Evolutionary conservation across 2,797 vertebrate genomes (phyloP).

Genomic region (Acanthurus lineatus): DNA sequence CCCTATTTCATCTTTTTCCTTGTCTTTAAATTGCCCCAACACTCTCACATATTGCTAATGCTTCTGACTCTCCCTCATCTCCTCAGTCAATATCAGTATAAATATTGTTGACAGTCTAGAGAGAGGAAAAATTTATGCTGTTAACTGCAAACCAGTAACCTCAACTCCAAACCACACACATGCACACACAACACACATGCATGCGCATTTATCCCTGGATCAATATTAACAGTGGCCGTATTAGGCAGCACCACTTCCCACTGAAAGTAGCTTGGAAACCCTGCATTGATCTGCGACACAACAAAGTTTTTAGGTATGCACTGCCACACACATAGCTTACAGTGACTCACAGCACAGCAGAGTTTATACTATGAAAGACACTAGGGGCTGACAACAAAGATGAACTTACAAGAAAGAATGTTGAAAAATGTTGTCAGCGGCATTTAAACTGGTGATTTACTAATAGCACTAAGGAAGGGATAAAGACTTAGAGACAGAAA

Average conservation of each 20-base stretch:
- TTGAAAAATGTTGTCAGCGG: not conserved
- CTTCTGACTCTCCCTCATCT: no score
- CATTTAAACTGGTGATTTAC: slow-evolving; percentile 9
- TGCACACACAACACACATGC: not conserved
- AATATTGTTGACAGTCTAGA: no score
- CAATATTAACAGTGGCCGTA: slow-evolving; percentile 17
- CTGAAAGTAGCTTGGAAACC: slow-evolving; percentile 27
- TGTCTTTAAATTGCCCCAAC: no score
- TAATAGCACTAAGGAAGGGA: not conserved
- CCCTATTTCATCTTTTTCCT: no score
- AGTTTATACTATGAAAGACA: slow-evolving; percentile 6
- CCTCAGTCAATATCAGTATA: no score
- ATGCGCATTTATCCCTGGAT: slow-evolving; percentile 19
- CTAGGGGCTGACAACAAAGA: not conserved
- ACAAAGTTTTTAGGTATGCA: slow-evolving; percentile 11
- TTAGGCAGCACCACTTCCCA: not conserved
- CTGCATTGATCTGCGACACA: slow-evolving; percentile 31
- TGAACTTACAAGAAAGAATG: not conserved
- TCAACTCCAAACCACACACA: no score
- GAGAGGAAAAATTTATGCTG: no score
- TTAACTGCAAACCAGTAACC: no score
- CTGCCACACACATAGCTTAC: not conserved
- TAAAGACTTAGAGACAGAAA: slow-evolving; percentile 4
- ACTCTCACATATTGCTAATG: no score
- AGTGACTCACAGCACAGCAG: not conserved